Conservation (phyloP, 2,888 invertebrate genomes). For the Ferrisia virgata region DNA sequence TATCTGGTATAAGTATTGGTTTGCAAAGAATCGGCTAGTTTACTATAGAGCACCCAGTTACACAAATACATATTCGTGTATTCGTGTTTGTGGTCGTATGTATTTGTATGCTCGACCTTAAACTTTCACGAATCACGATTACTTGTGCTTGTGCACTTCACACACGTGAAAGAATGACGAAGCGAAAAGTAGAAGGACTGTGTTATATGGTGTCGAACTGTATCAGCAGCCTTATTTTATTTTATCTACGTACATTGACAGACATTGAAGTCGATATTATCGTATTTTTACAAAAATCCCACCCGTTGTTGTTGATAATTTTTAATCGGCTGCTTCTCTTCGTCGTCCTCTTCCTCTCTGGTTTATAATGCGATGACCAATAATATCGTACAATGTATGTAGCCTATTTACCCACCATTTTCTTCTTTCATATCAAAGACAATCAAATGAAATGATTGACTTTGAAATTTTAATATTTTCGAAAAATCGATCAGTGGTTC, state of each 20-base stretch:
- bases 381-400: no score
- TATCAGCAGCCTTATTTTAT: neutral
- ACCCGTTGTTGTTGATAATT: no score
- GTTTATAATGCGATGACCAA: no score
- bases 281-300: no score
- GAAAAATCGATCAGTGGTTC: no score
- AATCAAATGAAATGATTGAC: no score
- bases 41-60: neutral
- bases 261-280: neutral
- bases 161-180: neutral
- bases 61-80: neutral
- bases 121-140: conserved; percentile 5
- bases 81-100: neutral
- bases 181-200: neutral
- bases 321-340: no score
- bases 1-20: no score
- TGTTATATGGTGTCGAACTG: neutral
- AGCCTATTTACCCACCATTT: no score
- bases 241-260: neutral
- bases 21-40: neutral
- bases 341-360: no score
- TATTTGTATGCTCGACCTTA: neutral
- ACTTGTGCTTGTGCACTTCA: neutral
- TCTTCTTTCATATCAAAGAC: no score
- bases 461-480: no score